Percentiles rank a stretch among this genome's conserved stretches.
phyloP scores from a whole-genome alignment of 2,113 vertebrate genomes.

The Plotosus lineatus region DNA sequence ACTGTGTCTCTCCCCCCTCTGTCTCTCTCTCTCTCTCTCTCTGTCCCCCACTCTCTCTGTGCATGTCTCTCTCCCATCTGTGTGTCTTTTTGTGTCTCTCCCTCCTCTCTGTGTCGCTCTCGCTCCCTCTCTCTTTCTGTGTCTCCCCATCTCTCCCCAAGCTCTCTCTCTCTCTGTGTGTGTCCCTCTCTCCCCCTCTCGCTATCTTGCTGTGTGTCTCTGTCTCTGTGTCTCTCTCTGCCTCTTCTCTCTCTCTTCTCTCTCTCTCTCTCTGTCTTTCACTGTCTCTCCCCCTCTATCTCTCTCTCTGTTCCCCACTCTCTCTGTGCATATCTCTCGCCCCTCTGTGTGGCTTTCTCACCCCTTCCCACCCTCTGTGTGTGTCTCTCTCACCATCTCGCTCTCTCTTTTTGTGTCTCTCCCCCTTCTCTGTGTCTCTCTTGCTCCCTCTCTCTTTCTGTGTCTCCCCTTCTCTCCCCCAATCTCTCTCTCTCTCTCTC shows the following conservation, averaged over 20 bases:
- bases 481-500: too few species aligned
- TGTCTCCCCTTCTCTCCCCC: too few species aligned
- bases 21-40: background rate
- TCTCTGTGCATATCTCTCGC: too few species aligned
- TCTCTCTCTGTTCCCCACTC: background rate
- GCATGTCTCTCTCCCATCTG: slow-evolving; percentile 1
- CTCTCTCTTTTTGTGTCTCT: too few species aligned
- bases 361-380: background rate
- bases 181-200: background rate
- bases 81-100: background rate
- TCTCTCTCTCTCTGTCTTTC: background rate
- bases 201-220: too few species aligned
- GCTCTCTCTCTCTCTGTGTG: background rate
- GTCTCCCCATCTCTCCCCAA: too few species aligned
- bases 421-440: too few species aligned
- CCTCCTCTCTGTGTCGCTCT: background rate
- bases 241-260: background rate
- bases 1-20: too few species aligned
- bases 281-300: background rate
- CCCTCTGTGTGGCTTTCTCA: background rate
- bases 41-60: background rate
- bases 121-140: background rate
- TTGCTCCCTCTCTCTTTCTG: too few species aligned
- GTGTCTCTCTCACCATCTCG: slow-evolving; percentile 1
- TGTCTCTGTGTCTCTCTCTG: background rate